A percentile compares a stretch with the other conserved stretches of the same genome.
Evolutionary conservation across 2,797 vertebrate genomes (phyloP).

Genomic region (Danio aesculapii): DNA sequence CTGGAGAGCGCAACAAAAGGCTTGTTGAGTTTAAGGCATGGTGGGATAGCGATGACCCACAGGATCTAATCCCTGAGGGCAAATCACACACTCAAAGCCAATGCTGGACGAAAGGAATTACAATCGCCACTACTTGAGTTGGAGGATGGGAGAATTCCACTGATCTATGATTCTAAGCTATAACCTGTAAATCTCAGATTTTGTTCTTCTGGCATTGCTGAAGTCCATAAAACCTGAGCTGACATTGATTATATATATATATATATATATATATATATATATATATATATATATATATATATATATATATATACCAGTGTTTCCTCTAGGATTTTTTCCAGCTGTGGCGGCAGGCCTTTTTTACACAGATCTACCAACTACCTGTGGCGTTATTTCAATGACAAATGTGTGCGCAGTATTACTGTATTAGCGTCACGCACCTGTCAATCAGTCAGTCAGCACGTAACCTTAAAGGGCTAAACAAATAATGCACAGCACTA

Average conservation of each 20-base stretch:
- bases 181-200: slow-evolving; percentile 10
- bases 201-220: slow-evolving; percentile 56
- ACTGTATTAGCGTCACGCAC: too few species aligned
- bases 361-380: too few species aligned
- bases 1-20: slow-evolving; percentile 70
- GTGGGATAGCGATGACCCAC: slow-evolving; percentile 62
- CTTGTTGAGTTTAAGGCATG: slow-evolving; percentile 59
- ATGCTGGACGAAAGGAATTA: slow-evolving; percentile 18
- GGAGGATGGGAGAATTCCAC: neutral
- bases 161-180: neutral
- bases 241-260: slow-evolving; percentile 48
- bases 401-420: too few species aligned
- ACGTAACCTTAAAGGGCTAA: too few species aligned
- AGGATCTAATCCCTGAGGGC: slow-evolving; percentile 54
- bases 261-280: too few species aligned
- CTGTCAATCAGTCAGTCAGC: too few species aligned
- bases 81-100: slow-evolving; percentile 47
- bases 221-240: slow-evolving; percentile 61
- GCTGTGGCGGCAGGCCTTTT: too few species aligned
- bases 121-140: slow-evolving; percentile 22
- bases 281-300: too few species aligned
- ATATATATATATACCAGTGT: too few species aligned
- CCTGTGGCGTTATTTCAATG: too few species aligned
- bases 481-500: too few species aligned
- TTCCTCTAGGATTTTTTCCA: too few species aligned